Conservation (phyloP, 2,113 vertebrate genomes). For the Athene noctua region DNA sequence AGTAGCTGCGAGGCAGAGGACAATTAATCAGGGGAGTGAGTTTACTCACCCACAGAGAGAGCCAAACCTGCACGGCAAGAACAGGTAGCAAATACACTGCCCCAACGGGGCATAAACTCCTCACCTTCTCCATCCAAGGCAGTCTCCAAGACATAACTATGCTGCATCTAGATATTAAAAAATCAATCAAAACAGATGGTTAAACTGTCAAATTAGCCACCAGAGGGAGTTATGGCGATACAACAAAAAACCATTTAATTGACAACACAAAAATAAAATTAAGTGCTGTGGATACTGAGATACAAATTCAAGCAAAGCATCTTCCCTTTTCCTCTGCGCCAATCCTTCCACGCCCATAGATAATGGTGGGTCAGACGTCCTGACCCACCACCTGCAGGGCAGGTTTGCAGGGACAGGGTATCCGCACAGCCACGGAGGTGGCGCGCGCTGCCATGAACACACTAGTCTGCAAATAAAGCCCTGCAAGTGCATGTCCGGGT, state of each 20-base stretch:
- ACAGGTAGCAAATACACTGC: not conserved
- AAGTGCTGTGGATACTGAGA: not conserved
- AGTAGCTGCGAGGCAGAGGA: not conserved
- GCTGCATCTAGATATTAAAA: not conserved
- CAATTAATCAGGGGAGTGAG: not conserved
- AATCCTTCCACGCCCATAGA: not conserved
- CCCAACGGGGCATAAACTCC: not conserved
- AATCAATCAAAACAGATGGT: not conserved
- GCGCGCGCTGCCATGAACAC: fast-evolving
- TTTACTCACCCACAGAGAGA: not conserved
- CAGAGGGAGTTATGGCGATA: slow-evolving; percentile 30
- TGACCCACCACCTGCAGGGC: not conserved
- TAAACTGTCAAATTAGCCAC: not conserved
- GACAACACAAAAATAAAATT: not conserved
- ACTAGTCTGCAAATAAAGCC: not conserved
- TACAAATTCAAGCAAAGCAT: not conserved
- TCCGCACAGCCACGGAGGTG: not conserved
- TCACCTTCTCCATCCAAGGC: not conserved
- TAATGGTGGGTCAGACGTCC: not conserved
- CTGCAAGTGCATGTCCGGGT: not conserved
- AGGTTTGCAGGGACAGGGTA: not conserved
- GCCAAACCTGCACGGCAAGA: not conserved
- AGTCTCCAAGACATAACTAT: not conserved
- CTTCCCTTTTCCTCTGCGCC: not conserved
- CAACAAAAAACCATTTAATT: not conserved